phyloP scores from a whole-genome alignment of 2,113 vertebrate species.

The Stomatorhinus ivindoensis region DNA sequence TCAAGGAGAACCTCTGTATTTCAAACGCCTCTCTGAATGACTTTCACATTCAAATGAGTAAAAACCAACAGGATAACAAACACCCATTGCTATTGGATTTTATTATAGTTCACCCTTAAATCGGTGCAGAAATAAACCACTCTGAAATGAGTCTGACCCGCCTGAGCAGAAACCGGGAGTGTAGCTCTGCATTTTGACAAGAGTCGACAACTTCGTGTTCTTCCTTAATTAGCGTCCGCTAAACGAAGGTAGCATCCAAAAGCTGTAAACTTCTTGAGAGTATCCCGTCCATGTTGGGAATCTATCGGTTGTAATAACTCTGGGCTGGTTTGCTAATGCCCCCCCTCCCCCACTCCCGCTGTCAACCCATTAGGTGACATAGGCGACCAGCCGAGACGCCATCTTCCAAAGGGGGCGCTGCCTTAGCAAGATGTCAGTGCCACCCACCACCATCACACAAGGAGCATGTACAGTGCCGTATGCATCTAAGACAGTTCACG shows the following conservation, averaged over 20 bases:
- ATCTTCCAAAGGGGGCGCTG: neutral
- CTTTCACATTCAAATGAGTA: neutral
- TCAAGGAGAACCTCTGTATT: neutral
- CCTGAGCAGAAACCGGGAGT: neutral
- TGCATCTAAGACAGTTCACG: neutral
- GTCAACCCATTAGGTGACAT: neutral
- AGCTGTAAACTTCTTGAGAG: neutral
- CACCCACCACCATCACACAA: neutral
- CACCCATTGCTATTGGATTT: neutral
- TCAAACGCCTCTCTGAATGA: neutral
- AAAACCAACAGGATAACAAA: neutral
- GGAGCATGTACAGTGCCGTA: neutral
- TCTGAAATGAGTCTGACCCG: neutral
- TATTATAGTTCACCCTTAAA: neutral
- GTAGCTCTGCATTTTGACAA: neutral
- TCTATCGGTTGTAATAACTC: neutral
- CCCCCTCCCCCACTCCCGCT: neutral
- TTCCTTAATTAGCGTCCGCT: neutral
- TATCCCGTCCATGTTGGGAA: neutral
- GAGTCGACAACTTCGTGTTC: neutral
- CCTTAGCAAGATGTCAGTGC: neutral
- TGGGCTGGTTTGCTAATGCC: neutral
- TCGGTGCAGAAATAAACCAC: neutral
- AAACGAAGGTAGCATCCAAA: neutral
- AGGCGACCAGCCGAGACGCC: neutral